Percentiles rank a stretch among this genome's conserved stretches.
Evolutionary conservation across 2,888 invertebrate species (phyloP).

Genomic region (Diadegma fenestrale): DNA sequence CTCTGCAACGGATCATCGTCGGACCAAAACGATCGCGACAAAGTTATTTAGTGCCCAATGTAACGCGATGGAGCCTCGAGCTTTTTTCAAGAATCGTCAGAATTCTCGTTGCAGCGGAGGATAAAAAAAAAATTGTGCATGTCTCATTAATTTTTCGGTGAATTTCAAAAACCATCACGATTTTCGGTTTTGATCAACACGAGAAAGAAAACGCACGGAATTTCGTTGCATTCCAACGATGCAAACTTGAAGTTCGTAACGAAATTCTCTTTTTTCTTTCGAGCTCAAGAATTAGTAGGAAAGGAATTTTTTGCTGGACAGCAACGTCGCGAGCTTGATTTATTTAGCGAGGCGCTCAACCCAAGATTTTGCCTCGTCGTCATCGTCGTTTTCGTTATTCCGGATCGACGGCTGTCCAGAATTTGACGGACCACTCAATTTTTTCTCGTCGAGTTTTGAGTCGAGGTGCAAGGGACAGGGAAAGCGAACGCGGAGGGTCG

Average conservation of each 20-base stretch:
- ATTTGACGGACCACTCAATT: conserved; percentile 14
- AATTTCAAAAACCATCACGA: no score
- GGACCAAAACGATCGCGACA: conserved; percentile 6
- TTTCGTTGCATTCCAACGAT: no score
- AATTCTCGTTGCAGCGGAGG: background rate
- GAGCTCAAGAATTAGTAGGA: no score
- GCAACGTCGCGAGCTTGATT: no score
- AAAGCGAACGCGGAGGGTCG: conserved; percentile 44
- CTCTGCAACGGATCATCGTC: conserved; percentile 23
- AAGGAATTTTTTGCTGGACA: no score
- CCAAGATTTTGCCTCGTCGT: background rate
- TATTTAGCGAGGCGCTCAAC: no score
- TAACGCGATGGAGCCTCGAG: background rate
- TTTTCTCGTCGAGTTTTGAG: conserved; percentile 7
- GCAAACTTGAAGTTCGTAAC: no score
- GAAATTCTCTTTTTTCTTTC: no score
- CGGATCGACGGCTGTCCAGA: background rate
- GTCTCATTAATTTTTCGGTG: no score
- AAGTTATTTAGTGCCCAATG: background rate
- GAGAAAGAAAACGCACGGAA: no score
- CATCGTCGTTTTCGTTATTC: background rate
- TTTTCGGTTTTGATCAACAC: no score
- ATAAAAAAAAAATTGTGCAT: background rate
- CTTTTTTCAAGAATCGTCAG: background rate
- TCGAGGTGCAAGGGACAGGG: conserved; percentile 12